Conservation (phyloP, 2,888 invertebrate genomes). For the Scaptodrosophila latifasciaeformis region DNA sequence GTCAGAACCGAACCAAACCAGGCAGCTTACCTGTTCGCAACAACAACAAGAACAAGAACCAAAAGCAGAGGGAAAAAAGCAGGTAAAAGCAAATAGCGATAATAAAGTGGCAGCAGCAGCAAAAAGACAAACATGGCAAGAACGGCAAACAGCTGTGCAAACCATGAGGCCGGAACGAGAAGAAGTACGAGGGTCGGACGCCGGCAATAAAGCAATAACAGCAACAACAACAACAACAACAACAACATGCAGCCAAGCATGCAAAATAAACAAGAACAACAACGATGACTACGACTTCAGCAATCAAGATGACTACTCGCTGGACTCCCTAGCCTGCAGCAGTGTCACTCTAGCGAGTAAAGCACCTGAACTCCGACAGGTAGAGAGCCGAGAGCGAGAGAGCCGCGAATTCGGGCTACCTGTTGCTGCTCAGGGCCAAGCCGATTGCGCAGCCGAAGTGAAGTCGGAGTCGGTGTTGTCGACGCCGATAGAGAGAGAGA, state of each 20-base stretch:
- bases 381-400: constrained; percentile 30
- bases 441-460: constrained; percentile 54
- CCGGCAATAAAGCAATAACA: neutral
- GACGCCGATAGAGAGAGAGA: too few relatives aligned
- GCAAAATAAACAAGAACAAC: constrained; percentile 65
- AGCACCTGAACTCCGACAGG: constrained; percentile 55
- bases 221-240: constrained; percentile 10
- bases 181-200: neutral
- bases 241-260: constrained; percentile 51
- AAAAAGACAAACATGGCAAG: constrained; percentile 12
- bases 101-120: constrained; percentile 44
- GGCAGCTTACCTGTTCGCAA: constrained; percentile 12
- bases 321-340: constrained; percentile 37
- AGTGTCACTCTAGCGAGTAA: constrained; percentile 36
- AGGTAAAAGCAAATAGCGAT: constrained; percentile 58
- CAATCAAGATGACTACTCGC: constrained; percentile 30
- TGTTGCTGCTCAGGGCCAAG: constrained; percentile 33
- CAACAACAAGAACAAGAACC: constrained; percentile 23
- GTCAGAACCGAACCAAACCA: constrained; percentile 22
- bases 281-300: constrained; percentile 38
- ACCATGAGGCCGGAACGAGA: constrained; percentile 12
- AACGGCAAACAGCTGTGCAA: constrained; percentile 59
- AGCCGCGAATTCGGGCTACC: constrained; percentile 33
- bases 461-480: constrained; percentile 34
- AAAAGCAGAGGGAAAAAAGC: constrained; percentile 27